phyloP scores from a whole-genome alignment of 2,797 vertebrate species.

The Borostomias antarcticus region DNA sequence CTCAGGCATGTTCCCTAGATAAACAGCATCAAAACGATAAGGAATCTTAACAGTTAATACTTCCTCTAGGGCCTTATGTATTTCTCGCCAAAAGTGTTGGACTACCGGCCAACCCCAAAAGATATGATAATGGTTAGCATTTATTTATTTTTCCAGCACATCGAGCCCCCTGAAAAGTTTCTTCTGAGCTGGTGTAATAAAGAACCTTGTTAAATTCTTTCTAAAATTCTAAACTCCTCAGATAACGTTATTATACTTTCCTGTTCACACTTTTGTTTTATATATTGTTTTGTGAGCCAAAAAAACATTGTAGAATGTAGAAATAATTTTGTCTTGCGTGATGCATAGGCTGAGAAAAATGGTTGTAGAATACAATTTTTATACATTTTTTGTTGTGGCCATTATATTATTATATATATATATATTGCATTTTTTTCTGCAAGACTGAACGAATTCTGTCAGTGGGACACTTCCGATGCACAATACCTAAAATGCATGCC shows the following conservation, averaged over 20 bases:
- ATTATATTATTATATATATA: too few relatives aligned
- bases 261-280: constrained; percentile 27
- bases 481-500: too few relatives aligned
- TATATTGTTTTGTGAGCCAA: constrained; percentile 21
- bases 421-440: too few relatives aligned
- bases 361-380: constrained; percentile 11
- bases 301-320: constrained; percentile 26
- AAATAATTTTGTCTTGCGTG: constrained; percentile 15
- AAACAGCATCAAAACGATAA: not conserved
- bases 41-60: constrained; percentile 4
- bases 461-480: too few relatives aligned
- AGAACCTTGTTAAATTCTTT: constrained; percentile 12
- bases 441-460: too few relatives aligned
- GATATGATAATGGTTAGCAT: constrained; percentile 25
- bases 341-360: constrained; percentile 6
- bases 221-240: constrained; percentile 9
- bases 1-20: not conserved
- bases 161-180: not conserved
- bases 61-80: constrained; percentile 7
- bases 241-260: constrained; percentile 10
- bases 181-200: constrained; percentile 13
- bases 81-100: not conserved
- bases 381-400: too few relatives aligned
- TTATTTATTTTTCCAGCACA: constrained; percentile 12
- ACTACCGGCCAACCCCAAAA: constrained; percentile 14